Evolutionary conservation across 2,888 invertebrate genomes (phyloP), one percentile per base, ranked within the genome.

Genomic region (Chrysolina oricalcia): DNA sequence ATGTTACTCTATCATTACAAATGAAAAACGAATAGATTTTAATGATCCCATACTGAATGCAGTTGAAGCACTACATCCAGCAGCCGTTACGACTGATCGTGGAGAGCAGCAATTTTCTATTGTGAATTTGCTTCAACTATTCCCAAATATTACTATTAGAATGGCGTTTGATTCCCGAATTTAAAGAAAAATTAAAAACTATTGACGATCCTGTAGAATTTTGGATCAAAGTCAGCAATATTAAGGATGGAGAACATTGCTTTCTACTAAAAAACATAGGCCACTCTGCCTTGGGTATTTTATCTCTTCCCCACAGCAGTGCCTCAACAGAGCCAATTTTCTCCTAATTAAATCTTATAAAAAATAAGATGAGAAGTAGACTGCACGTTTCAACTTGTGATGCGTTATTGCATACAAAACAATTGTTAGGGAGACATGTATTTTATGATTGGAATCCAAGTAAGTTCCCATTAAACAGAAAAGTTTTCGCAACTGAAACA

Each of bases 341-440:
- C 15, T 15, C 43, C 2, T n/a, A 50, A 15, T 50, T 50, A 15
- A 50, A 50, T 50, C 17, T 50, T n/a, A 50, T 50, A 50, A 50
- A 50, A 50, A 50, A 50, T n/a, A n/a, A 50, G 17, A 50, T 50
- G 50, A 50, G 50, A 50, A 50, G 50, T 50, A 50, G 50, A 17
- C 50, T 50, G 13, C 50, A 50, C 15, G 50, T 50, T 15, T 2
- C 17, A 50, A 50, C 50, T 1, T 50, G 50, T 8, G n/a, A 50
- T 50, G 50, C 50, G 17, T 50, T 50, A 17, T 50, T 17, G 8
- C 50, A 50, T 50, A 50, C 50, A 3, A 50, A n/a, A 50, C 50
- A 50, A 50, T 50, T 50, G 17, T 50, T 50, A 50, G 50, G 50
- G 8, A n/a, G 50, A 50, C 1, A 50, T 17, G n/a, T n/a, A 50